A percentile compares a stretch with the other conserved stretches of the same genome.
Conservation (phyloP, 2,888 invertebrate species). For the Lepidochrysops patricia region DNA sequence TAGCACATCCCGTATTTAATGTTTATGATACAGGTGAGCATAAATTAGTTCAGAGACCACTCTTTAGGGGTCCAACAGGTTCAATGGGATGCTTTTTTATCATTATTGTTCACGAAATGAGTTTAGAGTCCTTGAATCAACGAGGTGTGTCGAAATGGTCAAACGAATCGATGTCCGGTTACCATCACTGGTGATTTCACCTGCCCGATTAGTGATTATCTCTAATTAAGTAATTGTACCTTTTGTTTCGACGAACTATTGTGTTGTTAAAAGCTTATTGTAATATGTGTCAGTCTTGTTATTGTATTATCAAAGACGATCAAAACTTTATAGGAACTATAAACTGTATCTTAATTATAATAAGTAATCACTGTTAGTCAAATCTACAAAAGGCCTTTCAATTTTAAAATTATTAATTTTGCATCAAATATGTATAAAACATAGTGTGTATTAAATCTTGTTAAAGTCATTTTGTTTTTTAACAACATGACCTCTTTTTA, state of each 20-base stretch:
- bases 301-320: not conserved
- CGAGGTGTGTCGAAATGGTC: slow-evolving; percentile 71
- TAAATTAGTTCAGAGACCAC: slow-evolving; percentile 69
- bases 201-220: slow-evolving; percentile 58
- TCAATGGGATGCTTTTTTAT: slow-evolving; percentile 59
- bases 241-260: slow-evolving; percentile 27
- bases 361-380: too few relatives aligned
- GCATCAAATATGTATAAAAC: too few relatives aligned
- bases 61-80: slow-evolving; percentile 72
- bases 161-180: slow-evolving; percentile 68
- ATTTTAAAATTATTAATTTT: too few relatives aligned
- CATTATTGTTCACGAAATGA: slow-evolving; percentile 60
- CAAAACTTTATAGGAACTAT: not conserved
- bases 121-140: slow-evolving; percentile 69
- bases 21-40: slow-evolving; percentile 64
- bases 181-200: slow-evolving; percentile 49
- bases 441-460: too few relatives aligned
- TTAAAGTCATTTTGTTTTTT: too few relatives aligned
- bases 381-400: too few relatives aligned
- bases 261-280: not conserved
- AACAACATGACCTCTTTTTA: too few relatives aligned
- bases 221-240: slow-evolving; percentile 61
- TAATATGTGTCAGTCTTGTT: not conserved
- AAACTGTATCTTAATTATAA: too few relatives aligned
- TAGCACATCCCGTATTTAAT: slow-evolving; percentile 43